Base-by-base conservation (phyloP, 2,797 vertebrate species). In the Orestias chungarensis region DNA sequence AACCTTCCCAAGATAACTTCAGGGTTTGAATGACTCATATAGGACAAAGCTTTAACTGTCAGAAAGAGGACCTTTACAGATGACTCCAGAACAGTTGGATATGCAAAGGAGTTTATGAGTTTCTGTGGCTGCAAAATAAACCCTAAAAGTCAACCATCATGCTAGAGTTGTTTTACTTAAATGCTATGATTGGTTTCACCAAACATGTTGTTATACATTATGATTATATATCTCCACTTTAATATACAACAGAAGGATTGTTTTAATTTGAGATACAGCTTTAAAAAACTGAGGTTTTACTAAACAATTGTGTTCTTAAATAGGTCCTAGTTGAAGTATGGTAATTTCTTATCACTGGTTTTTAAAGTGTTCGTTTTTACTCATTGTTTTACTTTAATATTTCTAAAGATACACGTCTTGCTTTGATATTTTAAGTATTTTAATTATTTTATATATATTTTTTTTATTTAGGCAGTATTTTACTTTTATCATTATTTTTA, bases 161-260 rank as follows among this genome's bases (percentile, higher is more conserved):
- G 3, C 33, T 2, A 4, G 23, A 33, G 27, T 3, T 18, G 27
- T 55, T 31, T 55, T 31, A 55, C 52, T 55, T 7, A 31, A 3
- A 18, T 55, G 8, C 15, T 31, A 17, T 9, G 27, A 57, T 33
- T 18, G 25, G 8, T 57, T 31, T 57, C 54, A 33, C 14, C 0
- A 57, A 57, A 57, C 54, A 57, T 57, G 54, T 6, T 57, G 54
- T 57, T 57, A 17, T 18, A 57, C 29, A 57, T 20, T 57, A 20
- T 33, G 54, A 8, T 17, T 17, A 33, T 6, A 33, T 55, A 31
- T 55, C 15, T 57, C 54, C 10, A 33, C 29, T 57, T 57, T 57
- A 8, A 2, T 31, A 29, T 4, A 20, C 15, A 57, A 10, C 4
- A 57, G 29, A 57, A 33, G 17, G 31, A 27, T 57, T 33, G 15